Evolutionary conservation across 2,797 vertebrate species (phyloP), one percentile per base, ranked within the genome.

Genomic region (Argya squamiceps): DNA sequence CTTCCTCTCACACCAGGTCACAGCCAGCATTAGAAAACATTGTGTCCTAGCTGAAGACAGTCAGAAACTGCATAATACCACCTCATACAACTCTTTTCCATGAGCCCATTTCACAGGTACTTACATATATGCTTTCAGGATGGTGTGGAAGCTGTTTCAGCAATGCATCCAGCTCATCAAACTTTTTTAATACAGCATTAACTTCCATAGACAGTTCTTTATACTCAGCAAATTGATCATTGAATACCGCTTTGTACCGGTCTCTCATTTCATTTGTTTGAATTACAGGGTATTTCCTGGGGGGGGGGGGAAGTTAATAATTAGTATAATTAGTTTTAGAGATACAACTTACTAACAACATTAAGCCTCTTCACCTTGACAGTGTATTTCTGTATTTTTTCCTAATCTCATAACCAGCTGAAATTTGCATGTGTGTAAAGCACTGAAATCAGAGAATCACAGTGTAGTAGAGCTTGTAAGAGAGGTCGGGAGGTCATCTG

Each of bases 151-250:
- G 96, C 46, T 97, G 98, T 60, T 97, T 98, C 98, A 99, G 99
- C 97, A 99, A 97, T 8, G 95, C 97, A 58, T 99, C 99, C 97
- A 99, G 98, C 91, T 99, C 98, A 6, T 99, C 98, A 36, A 99
- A 98, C 96, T 98, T 99, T 95, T 98, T 99, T 67, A 98, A 46
- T 21, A 99, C 95, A 2, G 97, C 96, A 62, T 99, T 98, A 43
- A 99, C 98, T 46, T 99, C 99, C 0, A 97, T 52, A 34, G 99
- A 99, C 19, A 99, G 98, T 91, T 99, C 99, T 91, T 99, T 99
- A 97, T 99, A 99, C 95, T 99, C 99, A 0, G 99, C 98, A 62
- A 99, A 99, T 97, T 99, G 99, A 97, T 99, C 99, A 64, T 99
- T 99, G 94, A 99, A 99, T 78, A 99, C 99, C 0, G 99, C 99